Conservation (phyloP, 2,888 invertebrate species). For the Polyploca ridens region DNA sequence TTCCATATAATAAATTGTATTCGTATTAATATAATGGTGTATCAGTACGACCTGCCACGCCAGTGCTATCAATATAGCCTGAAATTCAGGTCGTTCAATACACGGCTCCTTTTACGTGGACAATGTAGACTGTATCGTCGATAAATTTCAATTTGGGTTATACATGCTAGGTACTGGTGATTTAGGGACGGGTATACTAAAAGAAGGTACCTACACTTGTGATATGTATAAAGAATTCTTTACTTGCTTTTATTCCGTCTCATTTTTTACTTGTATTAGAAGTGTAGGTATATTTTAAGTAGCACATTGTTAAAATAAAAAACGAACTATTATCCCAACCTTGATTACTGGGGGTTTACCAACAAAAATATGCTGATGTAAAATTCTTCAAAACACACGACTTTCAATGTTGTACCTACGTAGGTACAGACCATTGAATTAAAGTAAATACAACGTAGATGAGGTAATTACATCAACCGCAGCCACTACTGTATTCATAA, state of each 20-base stretch:
- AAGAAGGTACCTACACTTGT: neutral
- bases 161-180: neutral
- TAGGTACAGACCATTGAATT: neutral
- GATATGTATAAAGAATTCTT: neutral
- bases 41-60: neutral
- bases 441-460: neutral
- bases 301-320: neutral
- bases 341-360: too few species aligned
- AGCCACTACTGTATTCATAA: constrained; percentile 29
- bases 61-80: constrained; percentile 6
- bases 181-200: neutral
- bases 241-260: neutral
- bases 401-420: neutral
- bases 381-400: neutral
- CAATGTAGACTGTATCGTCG: constrained; percentile 3
- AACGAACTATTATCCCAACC: neutral
- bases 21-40: constrained; percentile 9
- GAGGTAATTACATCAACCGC: constrained; percentile 18
- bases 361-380: neutral
- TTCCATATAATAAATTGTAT: neutral
- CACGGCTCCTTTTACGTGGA: neutral
- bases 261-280: neutral
- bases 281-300: too few species aligned
- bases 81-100: constrained; percentile 16
- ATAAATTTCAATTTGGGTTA: constrained; percentile 14